Evolutionary conservation across 1,140 invertebrate species (phyloP).

Genomic region (honey bee (Apis mellifera)): Amel_HAv3.1 CM009942.2:6086001-6086500

Average conservation of each 20-base stretch:
- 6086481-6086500: slow-evolving; percentile 6
- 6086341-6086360: neutral
- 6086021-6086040: neutral
- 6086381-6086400: neutral
- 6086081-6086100: neutral
- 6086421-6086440: neutral
- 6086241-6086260: slow-evolving; percentile 45
- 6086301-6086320: slow-evolving; percentile 9
- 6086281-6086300: slow-evolving; percentile 43
- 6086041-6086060: slow-evolving; percentile 28
- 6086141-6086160: slow-evolving; percentile 15
- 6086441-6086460: slow-evolving; percentile 11
- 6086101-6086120: neutral
- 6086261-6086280: slow-evolving; percentile 24
- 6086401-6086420: neutral
- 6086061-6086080: slow-evolving; percentile 32
- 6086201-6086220: slow-evolving; percentile 56
- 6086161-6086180: slow-evolving; percentile 54
- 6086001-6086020: slow-evolving; percentile 14
- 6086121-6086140: slow-evolving; percentile 5
- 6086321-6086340: slow-evolving; percentile 14
- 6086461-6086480: slow-evolving; percentile 9
- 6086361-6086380: neutral
- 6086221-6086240: slow-evolving; percentile 45
- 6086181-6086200: slow-evolving; percentile 40